Evolutionary conservation across 2,797 vertebrate genomes (phyloP).

Genomic region (Periophthalmus magnuspinnatus): DNA sequence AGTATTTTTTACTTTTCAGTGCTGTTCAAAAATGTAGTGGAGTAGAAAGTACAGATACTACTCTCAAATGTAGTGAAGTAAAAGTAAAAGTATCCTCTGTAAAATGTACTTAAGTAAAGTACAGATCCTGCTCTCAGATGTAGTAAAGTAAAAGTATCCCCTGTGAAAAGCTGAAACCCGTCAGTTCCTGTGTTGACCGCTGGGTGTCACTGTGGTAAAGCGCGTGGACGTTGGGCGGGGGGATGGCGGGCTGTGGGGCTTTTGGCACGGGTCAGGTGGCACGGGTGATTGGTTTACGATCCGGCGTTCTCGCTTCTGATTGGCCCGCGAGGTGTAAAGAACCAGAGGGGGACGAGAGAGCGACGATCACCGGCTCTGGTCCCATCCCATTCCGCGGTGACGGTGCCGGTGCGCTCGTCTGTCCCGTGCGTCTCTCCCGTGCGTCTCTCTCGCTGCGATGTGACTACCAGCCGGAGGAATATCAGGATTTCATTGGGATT

Average conservation of each 20-base stretch:
- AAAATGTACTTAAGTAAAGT: no score
- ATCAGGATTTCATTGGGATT: conserved; percentile 56
- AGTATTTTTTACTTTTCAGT: no score
- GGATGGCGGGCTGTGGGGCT: conserved; percentile 44
- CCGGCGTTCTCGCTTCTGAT: conserved; percentile 62
- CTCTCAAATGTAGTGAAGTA: no score
- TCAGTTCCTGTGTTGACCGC: conserved; percentile 16
- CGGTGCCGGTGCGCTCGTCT: conserved; percentile 40
- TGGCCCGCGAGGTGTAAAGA: conserved; percentile 66
- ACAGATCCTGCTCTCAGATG: no score
- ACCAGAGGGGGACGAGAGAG: conserved; percentile 22
- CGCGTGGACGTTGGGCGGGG: not conserved
- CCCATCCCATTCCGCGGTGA: conserved; percentile 40
- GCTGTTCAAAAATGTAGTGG: no score
- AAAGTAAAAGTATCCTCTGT: no score
- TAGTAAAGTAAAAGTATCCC: no score
- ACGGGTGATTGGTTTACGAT: conserved; percentile 73
- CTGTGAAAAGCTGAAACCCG: no score
- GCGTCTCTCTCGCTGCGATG: conserved; percentile 53
- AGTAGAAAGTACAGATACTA: no score
- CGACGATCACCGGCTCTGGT: conserved; percentile 32
- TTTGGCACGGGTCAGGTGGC: conserved; percentile 61
- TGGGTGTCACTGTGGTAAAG: conserved; percentile 45
- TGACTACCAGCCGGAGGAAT: conserved; percentile 65
- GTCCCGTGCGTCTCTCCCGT: no score